Conservation (phyloP, 2,113 vertebrate genomes). For the Tragelaphus imberbis region DNA sequence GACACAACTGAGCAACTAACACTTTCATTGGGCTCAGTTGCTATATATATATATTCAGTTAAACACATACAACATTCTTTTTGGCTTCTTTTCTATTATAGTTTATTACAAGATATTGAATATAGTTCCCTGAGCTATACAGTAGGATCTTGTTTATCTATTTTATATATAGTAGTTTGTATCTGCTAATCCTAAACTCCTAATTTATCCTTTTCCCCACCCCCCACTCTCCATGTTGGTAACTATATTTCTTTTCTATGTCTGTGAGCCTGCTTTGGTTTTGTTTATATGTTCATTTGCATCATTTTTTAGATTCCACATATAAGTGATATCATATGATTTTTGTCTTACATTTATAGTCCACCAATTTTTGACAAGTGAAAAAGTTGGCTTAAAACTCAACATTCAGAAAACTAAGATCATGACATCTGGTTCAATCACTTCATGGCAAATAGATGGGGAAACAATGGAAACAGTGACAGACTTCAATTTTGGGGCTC, state of each 20-base stretch:
- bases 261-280: neutral
- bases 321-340: neutral
- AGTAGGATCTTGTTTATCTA: neutral
- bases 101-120: neutral
- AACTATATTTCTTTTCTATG: neutral
- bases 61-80: neutral
- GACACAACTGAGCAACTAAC: neutral
- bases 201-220: neutral
- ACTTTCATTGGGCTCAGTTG: neutral
- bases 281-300: neutral
- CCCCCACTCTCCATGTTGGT: neutral
- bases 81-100: neutral
- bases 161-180: neutral
- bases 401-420: neutral
- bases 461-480: neutral
- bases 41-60: neutral
- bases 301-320: neutral
- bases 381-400: neutral
- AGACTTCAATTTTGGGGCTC: neutral
- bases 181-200: neutral
- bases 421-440: neutral
- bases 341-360: neutral
- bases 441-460: neutral
- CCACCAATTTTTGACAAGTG: neutral
- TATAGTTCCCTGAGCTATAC: neutral